A percentile compares a stretch with the other conserved stretches of the same genome.
phyloP scores from a whole-genome alignment of 2,888 invertebrate species.

The Atethmia centrago region DNA sequence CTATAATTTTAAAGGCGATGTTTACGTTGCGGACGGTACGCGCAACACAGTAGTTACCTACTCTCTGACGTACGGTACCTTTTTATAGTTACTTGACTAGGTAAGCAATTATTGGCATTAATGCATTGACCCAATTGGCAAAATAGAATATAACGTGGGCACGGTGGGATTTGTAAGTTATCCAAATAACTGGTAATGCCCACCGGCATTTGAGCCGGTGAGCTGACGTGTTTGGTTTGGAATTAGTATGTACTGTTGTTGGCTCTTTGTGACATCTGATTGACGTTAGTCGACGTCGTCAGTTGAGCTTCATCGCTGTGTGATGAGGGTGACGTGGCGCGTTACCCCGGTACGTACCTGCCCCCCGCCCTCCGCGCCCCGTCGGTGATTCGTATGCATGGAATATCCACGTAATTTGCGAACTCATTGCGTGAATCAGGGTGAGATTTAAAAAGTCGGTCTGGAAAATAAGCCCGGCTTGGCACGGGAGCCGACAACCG shows the following conservation, averaged over 20 bases:
- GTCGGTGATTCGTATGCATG: conserved; percentile 80
- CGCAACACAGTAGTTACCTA: too few relatives aligned
- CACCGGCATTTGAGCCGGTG: not conserved
- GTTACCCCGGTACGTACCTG: too few relatives aligned
- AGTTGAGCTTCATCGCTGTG: not conserved
- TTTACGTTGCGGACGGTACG: too few relatives aligned
- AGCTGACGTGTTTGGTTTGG: not conserved
- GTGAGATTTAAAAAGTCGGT: conserved; percentile 76
- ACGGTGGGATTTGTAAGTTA: not conserved
- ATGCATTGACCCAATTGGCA: too few relatives aligned
- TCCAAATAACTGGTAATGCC: not conserved
- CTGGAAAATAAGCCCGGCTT: conserved; percentile 61
- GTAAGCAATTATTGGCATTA: too few relatives aligned
- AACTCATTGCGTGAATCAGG: conserved; percentile 81
- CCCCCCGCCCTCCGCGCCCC: not conserved
- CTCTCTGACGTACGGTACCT: too few relatives aligned
- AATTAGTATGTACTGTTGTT: not conserved
- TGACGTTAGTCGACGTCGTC: not conserved
- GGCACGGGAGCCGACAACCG: conserved; percentile 14
- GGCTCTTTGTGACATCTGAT: not conserved
- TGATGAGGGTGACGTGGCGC: not conserved
- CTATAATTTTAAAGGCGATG: too few relatives aligned
- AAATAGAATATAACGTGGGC: too few relatives aligned
- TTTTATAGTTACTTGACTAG: too few relatives aligned
- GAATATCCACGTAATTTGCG: conserved; percentile 81